Percentiles rank a stretch among this genome's conserved stretches.
Evolutionary conservation across 2,113 vertebrate genomes (phyloP).

Genomic region (Xiphophorus couchianus): DNA sequence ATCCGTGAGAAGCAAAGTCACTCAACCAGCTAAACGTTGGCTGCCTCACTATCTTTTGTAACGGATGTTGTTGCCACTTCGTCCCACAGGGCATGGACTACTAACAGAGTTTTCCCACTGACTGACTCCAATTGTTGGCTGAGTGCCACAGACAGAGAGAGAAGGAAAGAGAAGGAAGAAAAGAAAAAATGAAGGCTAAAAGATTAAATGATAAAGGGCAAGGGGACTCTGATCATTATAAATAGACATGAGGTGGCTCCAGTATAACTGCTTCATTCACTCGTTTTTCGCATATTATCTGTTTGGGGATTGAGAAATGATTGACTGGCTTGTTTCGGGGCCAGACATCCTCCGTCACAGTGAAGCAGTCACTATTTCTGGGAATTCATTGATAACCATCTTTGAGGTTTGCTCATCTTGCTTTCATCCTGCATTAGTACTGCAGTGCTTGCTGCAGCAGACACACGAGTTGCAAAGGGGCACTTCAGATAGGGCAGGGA

Average conservation of each 20-base stretch:
- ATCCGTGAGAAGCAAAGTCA: slow-evolving; percentile 30
- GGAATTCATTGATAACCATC: slow-evolving; percentile 57
- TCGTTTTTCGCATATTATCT: slow-evolving; percentile 37
- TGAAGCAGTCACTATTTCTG: slow-evolving; percentile 38
- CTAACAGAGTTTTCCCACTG: slow-evolving; percentile 74
- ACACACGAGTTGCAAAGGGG: slow-evolving; percentile 21
- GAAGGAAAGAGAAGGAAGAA: slow-evolving; percentile 26
- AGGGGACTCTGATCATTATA: slow-evolving; percentile 14
- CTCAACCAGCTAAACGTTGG: slow-evolving; percentile 49
- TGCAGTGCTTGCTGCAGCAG: slow-evolving; percentile 65
- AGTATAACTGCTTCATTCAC: slow-evolving; percentile 32
- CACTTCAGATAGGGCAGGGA: slow-evolving; percentile 3
- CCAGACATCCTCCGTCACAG: slow-evolving; percentile 39
- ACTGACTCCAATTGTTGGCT: slow-evolving; percentile 68
- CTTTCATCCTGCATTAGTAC: slow-evolving; percentile 65
- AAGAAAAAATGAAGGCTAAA: slow-evolving; percentile 4
- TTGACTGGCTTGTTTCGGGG: slow-evolving; percentile 31
- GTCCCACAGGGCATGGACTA: slow-evolving; percentile 70
- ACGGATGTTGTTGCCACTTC: slow-evolving; percentile 67
- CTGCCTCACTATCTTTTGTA: slow-evolving; percentile 58
- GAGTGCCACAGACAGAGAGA: slow-evolving; percentile 51
- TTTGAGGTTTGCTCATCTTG: slow-evolving; percentile 61
- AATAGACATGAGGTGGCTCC: slow-evolving; percentile 35
- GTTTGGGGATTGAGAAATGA: slow-evolving; percentile 32
- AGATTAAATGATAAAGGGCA: slow-evolving; percentile 25